Percentiles rank a stretch among this genome's conserved stretches.
Evolutionary conservation across 2,113 vertebrate genomes (phyloP).

Genomic region (Raja brachyura): DNA sequence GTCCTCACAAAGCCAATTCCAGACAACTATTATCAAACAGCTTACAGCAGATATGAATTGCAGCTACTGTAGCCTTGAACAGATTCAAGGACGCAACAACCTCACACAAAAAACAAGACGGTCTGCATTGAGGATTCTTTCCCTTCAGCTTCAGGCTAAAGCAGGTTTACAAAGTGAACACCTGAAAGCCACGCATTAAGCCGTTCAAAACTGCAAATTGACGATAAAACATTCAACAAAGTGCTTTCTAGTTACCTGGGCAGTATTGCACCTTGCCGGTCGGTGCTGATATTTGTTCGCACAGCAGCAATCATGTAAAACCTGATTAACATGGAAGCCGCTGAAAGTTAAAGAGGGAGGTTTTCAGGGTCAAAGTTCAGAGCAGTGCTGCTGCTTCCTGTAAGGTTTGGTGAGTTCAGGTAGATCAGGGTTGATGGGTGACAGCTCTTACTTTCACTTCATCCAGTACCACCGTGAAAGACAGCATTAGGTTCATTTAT

Average conservation of each 20-base stretch:
- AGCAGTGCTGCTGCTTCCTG: not conserved
- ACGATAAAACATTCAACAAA: not conserved
- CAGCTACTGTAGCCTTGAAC: not conserved
- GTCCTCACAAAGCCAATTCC: not conserved
- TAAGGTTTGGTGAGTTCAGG: not conserved
- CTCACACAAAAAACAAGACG: not conserved
- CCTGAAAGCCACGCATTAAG: not conserved
- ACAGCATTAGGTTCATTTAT: not conserved
- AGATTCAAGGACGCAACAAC: not conserved
- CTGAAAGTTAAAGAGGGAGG: conserved; percentile 3
- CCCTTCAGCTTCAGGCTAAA: not conserved
- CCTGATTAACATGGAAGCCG: conserved; percentile 5
- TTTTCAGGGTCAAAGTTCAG: conserved; percentile 24
- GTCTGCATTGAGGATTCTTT: too few species aligned
- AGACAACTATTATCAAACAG: not conserved
- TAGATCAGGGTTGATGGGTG: not conserved
- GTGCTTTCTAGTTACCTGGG: not conserved
- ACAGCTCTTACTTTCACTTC: not conserved
- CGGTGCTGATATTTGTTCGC: too few species aligned
- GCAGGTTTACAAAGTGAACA: not conserved
- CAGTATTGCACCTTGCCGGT: not conserved
- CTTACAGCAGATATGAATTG: not conserved
- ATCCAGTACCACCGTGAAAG: not conserved
- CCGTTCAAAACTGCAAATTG: not conserved
- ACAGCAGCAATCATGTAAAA: not conserved